Conservation (phyloP, 2,113 vertebrate species). For the Urocolius indicus region DNA sequence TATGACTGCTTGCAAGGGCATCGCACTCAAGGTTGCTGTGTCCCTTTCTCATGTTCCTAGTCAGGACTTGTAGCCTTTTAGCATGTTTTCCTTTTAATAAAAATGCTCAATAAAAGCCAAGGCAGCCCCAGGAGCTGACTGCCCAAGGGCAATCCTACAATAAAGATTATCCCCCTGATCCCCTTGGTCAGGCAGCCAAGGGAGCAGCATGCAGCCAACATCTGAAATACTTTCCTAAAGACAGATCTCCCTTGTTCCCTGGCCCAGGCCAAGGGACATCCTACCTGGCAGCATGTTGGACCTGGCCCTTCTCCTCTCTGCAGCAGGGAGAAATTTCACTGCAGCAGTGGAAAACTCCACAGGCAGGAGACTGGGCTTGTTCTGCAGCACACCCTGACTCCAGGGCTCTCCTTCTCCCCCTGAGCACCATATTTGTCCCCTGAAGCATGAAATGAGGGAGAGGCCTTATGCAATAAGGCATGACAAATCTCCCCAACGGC, state of each 20-base stretch:
- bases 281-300: neutral
- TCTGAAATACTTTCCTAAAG: neutral
- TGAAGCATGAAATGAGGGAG: neutral
- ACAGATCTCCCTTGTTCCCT: rapidly evolving
- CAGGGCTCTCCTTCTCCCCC: neutral
- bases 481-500: neutral
- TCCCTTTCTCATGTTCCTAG: neutral
- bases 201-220: neutral
- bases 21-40: too few species aligned
- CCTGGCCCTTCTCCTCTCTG: neutral
- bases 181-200: neutral
- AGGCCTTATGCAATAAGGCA: neutral
- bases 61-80: neutral
- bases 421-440: rapidly evolving
- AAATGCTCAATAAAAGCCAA: neutral
- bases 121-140: neutral
- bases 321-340: neutral
- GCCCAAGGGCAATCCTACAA: neutral
- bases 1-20: too few species aligned
- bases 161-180: neutral
- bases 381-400: neutral
- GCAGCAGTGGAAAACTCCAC: neutral
- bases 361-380: neutral
- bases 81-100: neutral
- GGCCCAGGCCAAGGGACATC: neutral